Base-by-base conservation (phyloP, 2,888 invertebrate genomes). In the Epirrhoe tristata region DNA sequence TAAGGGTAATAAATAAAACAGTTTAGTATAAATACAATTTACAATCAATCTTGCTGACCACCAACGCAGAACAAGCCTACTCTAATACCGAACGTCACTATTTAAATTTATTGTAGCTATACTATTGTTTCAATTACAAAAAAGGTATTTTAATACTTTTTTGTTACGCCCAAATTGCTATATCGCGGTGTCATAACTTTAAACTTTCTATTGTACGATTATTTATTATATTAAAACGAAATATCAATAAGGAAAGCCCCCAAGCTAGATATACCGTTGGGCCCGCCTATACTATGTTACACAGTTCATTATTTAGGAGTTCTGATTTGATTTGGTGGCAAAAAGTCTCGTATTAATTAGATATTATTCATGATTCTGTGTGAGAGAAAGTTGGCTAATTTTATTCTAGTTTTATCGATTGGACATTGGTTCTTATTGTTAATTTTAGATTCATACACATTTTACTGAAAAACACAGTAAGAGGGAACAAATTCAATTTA, bases 81-180 rank as follows among this genome's bases (percentile, higher is more conserved):
- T 85, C 86, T 82, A 90, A 89, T 86, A 88, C 85, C 80, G 60
- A 72, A 73, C 76, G 75, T 87, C 86, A 86, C 84, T 78, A 67
- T 80, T 72, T 70, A 68, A 87, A 91, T 91, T 91, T 91, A 91
- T 91, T 71, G 77, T 80, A 61, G 65, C 81, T 76, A 82, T 85
- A 83, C 81, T 86, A 91, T 91, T 91, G 91, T 91, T 91, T 91
- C 91, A 91, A 91, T 91, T 91, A 91, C 81, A 85, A 78, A 87
- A 88, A 88, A 86, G 75, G 81, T 87, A 87, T 88, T 90, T 89
- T 86, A 89, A 88, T 83, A 81, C 82, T 83, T 83, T 82, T 75
- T 79, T 81, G 86, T 76, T 81, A 88, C 91, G 91, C 91, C 91
- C 90, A 91, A 91, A 91, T 91, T 89, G 84, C 87, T 84, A 82